Conservation (phyloP, 2,113 vertebrate genomes). For the Sardina pilchardus region DNA sequence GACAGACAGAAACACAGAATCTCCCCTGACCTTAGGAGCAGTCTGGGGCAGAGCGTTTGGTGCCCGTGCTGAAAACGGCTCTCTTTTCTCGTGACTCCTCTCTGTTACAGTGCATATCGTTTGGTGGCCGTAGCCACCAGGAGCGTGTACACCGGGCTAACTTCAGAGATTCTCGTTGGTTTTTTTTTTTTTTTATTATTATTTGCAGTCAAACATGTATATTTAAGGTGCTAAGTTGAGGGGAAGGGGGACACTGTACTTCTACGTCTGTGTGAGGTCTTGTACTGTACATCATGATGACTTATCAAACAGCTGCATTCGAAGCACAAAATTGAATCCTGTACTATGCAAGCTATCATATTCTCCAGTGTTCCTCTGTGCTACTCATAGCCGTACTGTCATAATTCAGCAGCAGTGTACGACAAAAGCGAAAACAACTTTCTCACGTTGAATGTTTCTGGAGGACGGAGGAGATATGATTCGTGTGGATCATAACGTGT, state of each 20-base stretch:
- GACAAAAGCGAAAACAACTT: neutral
- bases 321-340: slow-evolving; percentile 75
- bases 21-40: neutral
- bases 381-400: neutral
- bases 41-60: neutral
- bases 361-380: slow-evolving; percentile 32
- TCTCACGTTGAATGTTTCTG: neutral
- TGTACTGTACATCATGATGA: slow-evolving; percentile 35
- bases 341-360: slow-evolving; percentile 75
- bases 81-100: neutral
- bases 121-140: slow-evolving; percentile 46
- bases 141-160: slow-evolving; percentile 36
- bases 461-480: neutral
- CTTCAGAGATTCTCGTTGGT: neutral
- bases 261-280: slow-evolving; percentile 49
- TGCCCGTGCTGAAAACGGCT: neutral
- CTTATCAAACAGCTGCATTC: slow-evolving; percentile 53
- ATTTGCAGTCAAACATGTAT: slow-evolving; percentile 36
- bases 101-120: slow-evolving; percentile 48
- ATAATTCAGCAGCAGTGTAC: neutral
- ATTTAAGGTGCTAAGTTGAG: slow-evolving; percentile 70
- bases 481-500: neutral
- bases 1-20: neutral
- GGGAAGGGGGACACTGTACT: slow-evolving; percentile 54
- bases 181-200: slow-evolving; percentile 14